phyloP scores from a whole-genome alignment of 1,140 invertebrate genomes.

The Phymastichus coffea region DNA sequence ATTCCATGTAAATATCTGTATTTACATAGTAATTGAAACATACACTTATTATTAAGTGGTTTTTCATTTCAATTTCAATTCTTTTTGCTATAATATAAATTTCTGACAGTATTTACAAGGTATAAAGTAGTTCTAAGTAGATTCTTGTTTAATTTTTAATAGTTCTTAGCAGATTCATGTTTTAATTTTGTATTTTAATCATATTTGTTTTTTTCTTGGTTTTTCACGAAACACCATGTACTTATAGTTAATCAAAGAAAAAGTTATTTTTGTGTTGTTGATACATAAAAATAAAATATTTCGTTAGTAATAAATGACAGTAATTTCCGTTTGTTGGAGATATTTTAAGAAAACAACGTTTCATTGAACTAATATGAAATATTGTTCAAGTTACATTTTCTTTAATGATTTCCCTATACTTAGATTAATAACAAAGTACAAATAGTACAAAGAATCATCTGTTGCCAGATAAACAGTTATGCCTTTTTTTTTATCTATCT shows the following conservation, averaged over 20 bases:
- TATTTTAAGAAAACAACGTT: constrained; percentile 27
- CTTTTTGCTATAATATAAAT: background rate
- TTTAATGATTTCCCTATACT: background rate
- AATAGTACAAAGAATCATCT: constrained; percentile 14
- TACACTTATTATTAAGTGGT: constrained; percentile 7
- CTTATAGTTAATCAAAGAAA: constrained; percentile 19
- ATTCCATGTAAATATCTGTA: constrained; percentile 22
- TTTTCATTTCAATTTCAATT: constrained; percentile 12
- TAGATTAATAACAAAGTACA: constrained; percentile 15
- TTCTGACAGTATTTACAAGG: constrained; percentile 25
- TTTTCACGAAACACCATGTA: constrained; percentile 24
- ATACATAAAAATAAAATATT: too few species aligned
- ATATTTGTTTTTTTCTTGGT: background rate
- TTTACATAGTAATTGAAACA: constrained; percentile 20
- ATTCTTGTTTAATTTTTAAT: too few species aligned
- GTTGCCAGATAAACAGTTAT: background rate
- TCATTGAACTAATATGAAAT: constrained; percentile 4
- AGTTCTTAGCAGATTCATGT: constrained; percentile 11
- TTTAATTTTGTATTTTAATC: constrained; percentile 2
- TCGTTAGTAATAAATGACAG: constrained; percentile 25
- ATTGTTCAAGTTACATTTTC: constrained; percentile 16
- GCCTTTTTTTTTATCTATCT: constrained; percentile 5
- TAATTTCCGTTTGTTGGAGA: too few species aligned
- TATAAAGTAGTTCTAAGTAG: constrained; percentile 12
- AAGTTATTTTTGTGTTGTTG: too few species aligned